phyloP scores from a whole-genome alignment of 2,113 vertebrate species.

The Lycaon pictus region DNA sequence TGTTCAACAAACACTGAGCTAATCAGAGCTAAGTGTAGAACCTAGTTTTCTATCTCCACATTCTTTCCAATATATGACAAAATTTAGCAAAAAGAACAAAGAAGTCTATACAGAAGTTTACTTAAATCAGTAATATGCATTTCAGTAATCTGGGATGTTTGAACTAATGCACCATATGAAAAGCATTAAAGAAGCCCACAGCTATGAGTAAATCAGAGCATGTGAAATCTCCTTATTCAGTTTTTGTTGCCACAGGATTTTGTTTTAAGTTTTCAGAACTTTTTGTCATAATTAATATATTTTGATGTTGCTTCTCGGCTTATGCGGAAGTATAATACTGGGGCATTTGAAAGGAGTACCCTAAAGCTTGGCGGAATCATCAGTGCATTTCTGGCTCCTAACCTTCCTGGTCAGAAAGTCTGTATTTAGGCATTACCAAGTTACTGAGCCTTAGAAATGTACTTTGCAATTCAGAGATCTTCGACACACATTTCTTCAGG shows the following conservation, averaged over 20 bases:
- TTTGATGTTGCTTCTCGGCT: not conserved
- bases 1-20: not conserved
- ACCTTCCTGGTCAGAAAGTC: slow-evolving; percentile 42
- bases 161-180: slow-evolving; percentile 66
- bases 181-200: slow-evolving; percentile 69
- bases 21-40: not conserved
- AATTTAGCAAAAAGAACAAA: slow-evolving; percentile 21
- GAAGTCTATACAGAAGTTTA: not conserved
- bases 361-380: slow-evolving; percentile 47
- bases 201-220: slow-evolving; percentile 58
- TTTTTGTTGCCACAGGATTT: slow-evolving; percentile 60
- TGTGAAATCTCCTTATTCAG: not conserved
- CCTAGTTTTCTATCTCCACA: not conserved
- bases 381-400: slow-evolving; percentile 55
- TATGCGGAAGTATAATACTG: not conserved
- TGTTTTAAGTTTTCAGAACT: slow-evolving; percentile 62
- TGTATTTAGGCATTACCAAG: slow-evolving; percentile 44
- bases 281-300: slow-evolving; percentile 60
- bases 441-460: slow-evolving; percentile 46
- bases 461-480: slow-evolving; percentile 54
- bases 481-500: not conserved
- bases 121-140: slow-evolving; percentile 50
- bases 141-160: slow-evolving; percentile 68
- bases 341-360: slow-evolving; percentile 21
- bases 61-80: not conserved